Evolutionary conservation across 2,797 vertebrate genomes (phyloP).

Genomic region (Remorina albescens): DNA sequence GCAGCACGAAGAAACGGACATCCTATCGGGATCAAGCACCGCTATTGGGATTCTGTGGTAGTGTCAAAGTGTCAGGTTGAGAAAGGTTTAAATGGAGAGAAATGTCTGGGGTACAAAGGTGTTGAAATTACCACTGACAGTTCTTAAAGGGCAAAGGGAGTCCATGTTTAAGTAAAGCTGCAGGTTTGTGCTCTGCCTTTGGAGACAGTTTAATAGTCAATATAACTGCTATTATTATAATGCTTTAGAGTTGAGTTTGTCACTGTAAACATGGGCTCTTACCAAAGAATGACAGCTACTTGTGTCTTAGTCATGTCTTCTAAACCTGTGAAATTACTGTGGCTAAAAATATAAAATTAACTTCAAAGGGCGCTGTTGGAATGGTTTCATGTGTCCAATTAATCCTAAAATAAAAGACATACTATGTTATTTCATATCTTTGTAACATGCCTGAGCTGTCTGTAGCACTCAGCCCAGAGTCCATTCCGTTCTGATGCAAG

Average conservation of each 20-base stretch:
- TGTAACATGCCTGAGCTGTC: not conserved
- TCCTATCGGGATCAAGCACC: constrained; percentile 53
- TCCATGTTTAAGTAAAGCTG: constrained; percentile 23
- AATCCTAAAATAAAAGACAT: not conserved
- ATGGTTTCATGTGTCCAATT: not conserved
- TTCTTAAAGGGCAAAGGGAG: constrained; percentile 33
- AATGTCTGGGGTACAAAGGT: constrained; percentile 12
- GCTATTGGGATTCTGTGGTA: constrained; percentile 29
- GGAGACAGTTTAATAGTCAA: not conserved
- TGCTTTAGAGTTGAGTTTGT: not conserved
- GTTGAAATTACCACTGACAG: constrained; percentile 38
- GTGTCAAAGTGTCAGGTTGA: constrained; percentile 44
- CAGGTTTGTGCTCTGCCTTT: constrained; percentile 6
- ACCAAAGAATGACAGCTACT: not conserved
- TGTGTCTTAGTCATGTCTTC: not conserved
- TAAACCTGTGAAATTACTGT: constrained; percentile 4
- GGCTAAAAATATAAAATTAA: not conserved
- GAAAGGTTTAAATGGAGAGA: constrained; percentile 45
- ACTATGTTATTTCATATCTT: constrained; percentile 1
- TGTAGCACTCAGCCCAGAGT: too few species aligned
- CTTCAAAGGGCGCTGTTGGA: not conserved
- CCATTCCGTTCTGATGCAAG: too few species aligned
- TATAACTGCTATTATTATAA: not conserved
- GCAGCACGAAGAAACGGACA: constrained; percentile 59
- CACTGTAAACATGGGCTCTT: not conserved